Evolutionary conservation across 2,797 vertebrate species (phyloP).

Genomic region (Fistularia tabacaria): DNA sequence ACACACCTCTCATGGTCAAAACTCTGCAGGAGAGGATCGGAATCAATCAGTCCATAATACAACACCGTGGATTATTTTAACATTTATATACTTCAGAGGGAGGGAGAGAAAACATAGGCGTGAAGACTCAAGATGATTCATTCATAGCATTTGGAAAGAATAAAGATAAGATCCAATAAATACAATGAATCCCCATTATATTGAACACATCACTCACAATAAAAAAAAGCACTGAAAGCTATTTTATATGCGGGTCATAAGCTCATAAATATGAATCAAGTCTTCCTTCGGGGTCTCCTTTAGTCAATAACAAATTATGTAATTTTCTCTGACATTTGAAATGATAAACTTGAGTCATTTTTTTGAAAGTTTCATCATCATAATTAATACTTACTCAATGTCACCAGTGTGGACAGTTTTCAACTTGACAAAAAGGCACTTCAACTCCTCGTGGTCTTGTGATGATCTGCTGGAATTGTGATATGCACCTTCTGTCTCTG

Average conservation of each 20-base stretch:
- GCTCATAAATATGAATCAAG: too few species aligned
- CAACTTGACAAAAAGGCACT: slow-evolving; percentile 48
- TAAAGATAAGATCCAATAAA: too few species aligned
- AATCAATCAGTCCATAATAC: too few species aligned
- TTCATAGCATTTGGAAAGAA: too few species aligned
- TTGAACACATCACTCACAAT: too few species aligned
- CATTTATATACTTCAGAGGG: background rate
- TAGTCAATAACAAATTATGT: too few species aligned
- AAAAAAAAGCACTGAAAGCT: too few species aligned
- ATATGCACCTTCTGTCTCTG: slow-evolving; percentile 1
- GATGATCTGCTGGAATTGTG: slow-evolving; percentile 10
- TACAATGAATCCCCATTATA: too few species aligned
- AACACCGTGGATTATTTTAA: slow-evolving; percentile 6
- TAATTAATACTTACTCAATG: slow-evolving; percentile 50
- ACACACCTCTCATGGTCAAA: slow-evolving; percentile 60
- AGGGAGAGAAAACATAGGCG: too few species aligned
- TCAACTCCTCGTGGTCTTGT: slow-evolving; percentile 24
- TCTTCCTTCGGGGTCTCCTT: too few species aligned
- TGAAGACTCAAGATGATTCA: too few species aligned
- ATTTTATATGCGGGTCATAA: too few species aligned
- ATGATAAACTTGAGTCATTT: background rate
- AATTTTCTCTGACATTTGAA: background rate
- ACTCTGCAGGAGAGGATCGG: slow-evolving; percentile 23
- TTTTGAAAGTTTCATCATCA: background rate
- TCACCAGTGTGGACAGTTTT: slow-evolving; percentile 30